These are phyloP conservation scores for Oryzias curvinotus DNA, from an alignment of 2,113 vertebrate genomes.

Conservation along the genomic window DNA sequence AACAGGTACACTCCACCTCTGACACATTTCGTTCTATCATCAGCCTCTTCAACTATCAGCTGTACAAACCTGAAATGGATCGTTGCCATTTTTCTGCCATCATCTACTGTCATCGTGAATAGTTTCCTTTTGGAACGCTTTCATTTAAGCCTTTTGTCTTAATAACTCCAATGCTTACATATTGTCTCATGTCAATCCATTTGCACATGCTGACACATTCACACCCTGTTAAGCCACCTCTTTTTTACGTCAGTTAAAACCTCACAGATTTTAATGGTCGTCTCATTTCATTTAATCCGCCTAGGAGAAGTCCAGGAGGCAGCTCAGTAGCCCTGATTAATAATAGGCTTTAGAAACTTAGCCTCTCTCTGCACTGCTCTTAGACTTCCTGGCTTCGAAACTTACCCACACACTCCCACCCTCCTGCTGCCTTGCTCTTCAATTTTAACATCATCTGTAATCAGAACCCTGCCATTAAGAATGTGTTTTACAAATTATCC, in stretches of 20 bases:
- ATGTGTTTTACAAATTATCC: constrained; percentile 64
- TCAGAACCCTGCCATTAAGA: constrained; percentile 56
- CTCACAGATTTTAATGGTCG: constrained; percentile 71
- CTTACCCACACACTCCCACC: constrained; percentile 19
- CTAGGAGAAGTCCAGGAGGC: constrained; percentile 71
- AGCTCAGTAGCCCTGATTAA: constrained; percentile 74
- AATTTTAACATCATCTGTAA: constrained; percentile 58
- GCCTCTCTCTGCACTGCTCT: constrained; percentile 59
- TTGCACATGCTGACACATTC: constrained; percentile 42
- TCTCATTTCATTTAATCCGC: constrained; percentile 79
- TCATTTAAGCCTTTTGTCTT: constrained; percentile 34
- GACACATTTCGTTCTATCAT: constrained; percentile 34
- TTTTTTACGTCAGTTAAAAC: constrained; percentile 48
- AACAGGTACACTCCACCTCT: constrained; percentile 13
- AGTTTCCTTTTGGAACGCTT: constrained; percentile 6
- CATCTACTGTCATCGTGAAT: constrained; percentile 17
- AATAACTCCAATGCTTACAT: constrained; percentile 8
- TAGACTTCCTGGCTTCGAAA: constrained; percentile 54
- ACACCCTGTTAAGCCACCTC: constrained; percentile 53
- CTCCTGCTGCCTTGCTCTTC: constrained; percentile 36
- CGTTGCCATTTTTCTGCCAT: constrained; percentile 6
- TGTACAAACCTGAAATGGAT: too few species aligned
- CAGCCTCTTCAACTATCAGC: constrained; percentile 36
- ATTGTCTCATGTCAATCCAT: constrained; percentile 16
- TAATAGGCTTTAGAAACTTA: constrained; percentile 72